Evolutionary conservation across 2,888 invertebrate genomes (phyloP).

Genomic region (Erebia epiphron): DNA sequence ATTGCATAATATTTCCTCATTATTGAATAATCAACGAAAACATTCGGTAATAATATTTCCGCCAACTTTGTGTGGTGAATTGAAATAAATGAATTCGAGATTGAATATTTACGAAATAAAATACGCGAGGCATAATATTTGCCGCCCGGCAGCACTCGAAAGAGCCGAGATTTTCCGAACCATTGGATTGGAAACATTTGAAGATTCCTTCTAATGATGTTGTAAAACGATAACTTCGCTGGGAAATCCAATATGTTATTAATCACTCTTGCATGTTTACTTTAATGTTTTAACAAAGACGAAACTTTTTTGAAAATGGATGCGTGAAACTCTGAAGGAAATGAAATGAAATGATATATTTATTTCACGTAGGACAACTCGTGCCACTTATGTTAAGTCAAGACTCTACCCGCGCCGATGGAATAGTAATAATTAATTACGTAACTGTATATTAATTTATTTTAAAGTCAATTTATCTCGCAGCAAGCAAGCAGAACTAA

Average conservation of each 20-base stretch:
- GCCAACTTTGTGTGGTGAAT: not conserved
- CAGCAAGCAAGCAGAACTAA: too few species aligned
- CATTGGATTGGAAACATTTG: conserved; percentile 27
- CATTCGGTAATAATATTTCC: not conserved
- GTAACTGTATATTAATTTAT: too few species aligned
- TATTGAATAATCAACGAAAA: not conserved
- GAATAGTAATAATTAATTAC: too few species aligned
- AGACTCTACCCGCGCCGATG: too few species aligned
- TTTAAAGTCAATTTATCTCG: too few species aligned
- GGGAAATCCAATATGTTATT: conserved; percentile 5
- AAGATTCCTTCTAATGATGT: conserved; percentile 27
- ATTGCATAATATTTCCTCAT: not conserved
- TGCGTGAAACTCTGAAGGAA: not conserved
- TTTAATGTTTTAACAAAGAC: not conserved
- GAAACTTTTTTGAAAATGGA: too few species aligned
- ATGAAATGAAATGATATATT: not conserved
- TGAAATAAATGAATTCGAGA: conserved; percentile 1
- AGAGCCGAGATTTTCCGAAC: conserved; percentile 28
- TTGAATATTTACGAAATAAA: conserved; percentile 11
- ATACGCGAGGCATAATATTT: conserved; percentile 11
- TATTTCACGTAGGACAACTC: too few species aligned
- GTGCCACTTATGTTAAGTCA: too few species aligned
- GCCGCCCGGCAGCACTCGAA: conserved; percentile 21
- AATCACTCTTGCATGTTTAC: not conserved
- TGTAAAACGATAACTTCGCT: conserved; percentile 18